Evolutionary conservation across 2,888 invertebrate species (phyloP).

Genomic region (Ditula angustiorana): DNA sequence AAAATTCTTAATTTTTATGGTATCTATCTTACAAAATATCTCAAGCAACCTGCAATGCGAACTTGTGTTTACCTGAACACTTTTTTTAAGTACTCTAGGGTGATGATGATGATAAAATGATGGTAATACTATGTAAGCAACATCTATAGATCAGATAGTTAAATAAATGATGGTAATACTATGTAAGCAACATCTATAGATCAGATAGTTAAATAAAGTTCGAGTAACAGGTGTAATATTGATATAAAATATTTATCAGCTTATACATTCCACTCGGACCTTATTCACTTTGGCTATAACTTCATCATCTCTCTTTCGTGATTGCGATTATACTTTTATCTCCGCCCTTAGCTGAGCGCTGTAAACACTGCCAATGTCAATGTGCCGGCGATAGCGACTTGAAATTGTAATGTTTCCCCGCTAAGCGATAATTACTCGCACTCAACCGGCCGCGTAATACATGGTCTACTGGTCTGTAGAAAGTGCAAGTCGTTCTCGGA

Average conservation of each 20-base stretch:
- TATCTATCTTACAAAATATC: no score
- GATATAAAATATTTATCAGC: background rate
- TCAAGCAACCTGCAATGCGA: background rate
- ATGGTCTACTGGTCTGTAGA: slow-evolving; percentile 54
- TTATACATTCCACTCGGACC: background rate
- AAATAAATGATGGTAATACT: background rate
- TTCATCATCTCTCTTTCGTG: background rate
- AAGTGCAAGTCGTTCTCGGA: slow-evolving; percentile 62
- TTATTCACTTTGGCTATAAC: background rate
- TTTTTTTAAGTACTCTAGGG: background rate
- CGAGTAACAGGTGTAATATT: background rate
- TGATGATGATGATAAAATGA: background rate
- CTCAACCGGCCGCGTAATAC: slow-evolving; percentile 59
- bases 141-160: background rate
- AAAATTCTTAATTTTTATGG: no score
- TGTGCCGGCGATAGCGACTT: slow-evolving; percentile 64
- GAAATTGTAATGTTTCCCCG: slow-evolving; percentile 64
- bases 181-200: background rate
- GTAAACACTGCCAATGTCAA: slow-evolving; percentile 64
- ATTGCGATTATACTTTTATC: slow-evolving; percentile 56
- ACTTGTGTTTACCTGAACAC: background rate
- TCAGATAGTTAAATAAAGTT: background rate
- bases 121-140: background rate
- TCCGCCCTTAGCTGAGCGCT: slow-evolving; percentile 55
- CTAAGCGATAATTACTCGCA: slow-evolving; percentile 63